Base-by-base conservation (phyloP, 2,113 vertebrate species). In the Haplochromis burtoni region DNA sequence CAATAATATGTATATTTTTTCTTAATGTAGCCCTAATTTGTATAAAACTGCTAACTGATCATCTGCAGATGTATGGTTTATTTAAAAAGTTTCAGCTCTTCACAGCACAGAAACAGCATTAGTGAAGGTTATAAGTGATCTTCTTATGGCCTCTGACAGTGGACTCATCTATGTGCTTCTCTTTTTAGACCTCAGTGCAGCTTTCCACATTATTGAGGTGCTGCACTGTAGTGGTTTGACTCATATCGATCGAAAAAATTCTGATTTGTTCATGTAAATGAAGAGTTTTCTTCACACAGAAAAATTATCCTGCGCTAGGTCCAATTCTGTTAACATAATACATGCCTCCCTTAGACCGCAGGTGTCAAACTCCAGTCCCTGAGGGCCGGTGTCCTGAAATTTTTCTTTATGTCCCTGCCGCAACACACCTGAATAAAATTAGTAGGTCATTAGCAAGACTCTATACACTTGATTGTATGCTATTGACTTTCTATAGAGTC, bases 171-270 rank as follows among this genome's bases (percentile, higher is more conserved):
- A 0, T 10, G 8, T 61, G 57, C 26, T 31, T 61, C 57, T 17
- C 26, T 31, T 61, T 55, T 61, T 61, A 61, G 57, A 31, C 57
- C 26, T 61, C 57, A 61, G 57, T 61, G 57, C 57, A 31, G 57
- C 26, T 1, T 61, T 61, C 57, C 26, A 61, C 57, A 31, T 2
- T 61, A 61, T 10, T 31, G 57, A 61, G 57, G 3, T 31, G 26
- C 57, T 31, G 14, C 8, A 2, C 2, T 61, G 26, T 0, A 61
- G 57, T 59, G 26, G 8, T 17, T 61, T 31, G 57, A 61, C 5
- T 61, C 0, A 6, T 61, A 61, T 61, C 14, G 29, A 31, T 10
- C 1, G 0, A 61, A 61, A 31, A 17, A 2, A 31, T 6, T 59
- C 57, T 61, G 57, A 61, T 61, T 61, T 61, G 26, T 61, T 61